These are phyloP conservation scores for Phalacrocorax pelagicus DNA, from an alignment of 2,113 vertebrate genomes.

Conservation along the genomic window DNA sequence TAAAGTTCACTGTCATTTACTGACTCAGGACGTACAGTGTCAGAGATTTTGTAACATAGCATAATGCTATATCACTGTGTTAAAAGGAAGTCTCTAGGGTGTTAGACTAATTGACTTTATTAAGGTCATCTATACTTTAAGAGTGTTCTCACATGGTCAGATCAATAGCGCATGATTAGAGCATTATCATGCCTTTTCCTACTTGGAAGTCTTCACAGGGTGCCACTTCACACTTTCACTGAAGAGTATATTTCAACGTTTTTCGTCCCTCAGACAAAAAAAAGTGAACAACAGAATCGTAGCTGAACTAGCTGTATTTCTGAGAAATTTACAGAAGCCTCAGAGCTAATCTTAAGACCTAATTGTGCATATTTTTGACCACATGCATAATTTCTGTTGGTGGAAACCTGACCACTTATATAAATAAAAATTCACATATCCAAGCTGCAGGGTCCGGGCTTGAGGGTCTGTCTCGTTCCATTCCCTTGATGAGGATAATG, in stretches of 20 bases:
- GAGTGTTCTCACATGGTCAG: not conserved
- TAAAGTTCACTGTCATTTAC: not conserved
- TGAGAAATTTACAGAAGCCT: not conserved
- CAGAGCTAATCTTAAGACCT: not conserved
- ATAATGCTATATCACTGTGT: not conserved
- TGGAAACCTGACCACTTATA: not conserved
- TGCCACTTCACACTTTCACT: not conserved
- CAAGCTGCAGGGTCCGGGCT: not conserved
- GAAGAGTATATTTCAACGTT: not conserved
- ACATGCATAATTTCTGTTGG: not conserved
- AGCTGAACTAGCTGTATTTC: not conserved
- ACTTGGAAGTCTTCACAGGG: not conserved
- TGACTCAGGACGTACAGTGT: not conserved
- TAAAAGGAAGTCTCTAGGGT: not conserved
- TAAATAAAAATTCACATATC: not conserved
- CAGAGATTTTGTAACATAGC: not conserved
- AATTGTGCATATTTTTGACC: not conserved
- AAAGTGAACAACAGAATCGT: not conserved
- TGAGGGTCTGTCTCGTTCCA: not conserved
- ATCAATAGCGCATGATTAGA: not conserved
- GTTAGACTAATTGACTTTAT: not conserved
- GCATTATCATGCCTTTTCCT: not conserved
- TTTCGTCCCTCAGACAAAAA: not conserved
- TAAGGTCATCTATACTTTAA: not conserved
- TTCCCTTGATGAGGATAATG: not conserved